A percentile compares a stretch with the other conserved stretches of the same genome.
Evolutionary conservation across 2,797 vertebrate genomes (phyloP).

Genomic region (Melanotaenia parkinsoni): DNA sequence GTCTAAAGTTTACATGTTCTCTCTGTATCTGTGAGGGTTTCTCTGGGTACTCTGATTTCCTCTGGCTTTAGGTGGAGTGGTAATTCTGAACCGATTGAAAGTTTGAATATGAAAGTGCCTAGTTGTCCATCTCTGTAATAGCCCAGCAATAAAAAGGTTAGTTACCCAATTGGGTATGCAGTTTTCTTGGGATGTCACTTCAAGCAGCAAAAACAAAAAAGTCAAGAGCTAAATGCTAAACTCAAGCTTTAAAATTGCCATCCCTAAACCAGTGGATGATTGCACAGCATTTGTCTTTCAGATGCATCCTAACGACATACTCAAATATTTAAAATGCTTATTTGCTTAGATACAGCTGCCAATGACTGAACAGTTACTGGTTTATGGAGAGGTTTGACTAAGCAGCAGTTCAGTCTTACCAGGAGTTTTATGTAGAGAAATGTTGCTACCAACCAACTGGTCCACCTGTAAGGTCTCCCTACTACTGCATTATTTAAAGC

Average conservation of each 20-base stretch:
- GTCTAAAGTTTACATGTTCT: neutral
- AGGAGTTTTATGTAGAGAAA: neutral
- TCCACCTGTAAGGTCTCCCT: neutral
- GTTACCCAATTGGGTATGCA: neutral
- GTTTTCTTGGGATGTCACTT: neutral
- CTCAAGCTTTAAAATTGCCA: neutral
- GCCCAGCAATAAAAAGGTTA: neutral
- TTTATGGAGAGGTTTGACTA: neutral
- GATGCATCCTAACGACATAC: neutral
- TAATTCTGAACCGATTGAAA: neutral
- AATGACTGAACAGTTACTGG: neutral
- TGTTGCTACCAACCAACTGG: neutral
- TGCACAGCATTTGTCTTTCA: neutral
- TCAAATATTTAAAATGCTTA: neutral
- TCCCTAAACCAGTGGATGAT: neutral
- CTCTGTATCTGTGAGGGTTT: neutral
- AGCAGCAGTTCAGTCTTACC: too few relatives aligned
- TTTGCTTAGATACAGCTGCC: neutral
- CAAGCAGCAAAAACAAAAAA: neutral
- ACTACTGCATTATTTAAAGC: conserved; percentile 2
- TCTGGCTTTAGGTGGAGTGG: neutral
- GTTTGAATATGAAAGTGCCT: neutral
- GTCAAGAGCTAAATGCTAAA: neutral
- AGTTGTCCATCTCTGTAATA: neutral
- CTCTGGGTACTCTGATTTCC: neutral